phyloP scores from a whole-genome alignment of 2,888 invertebrate species.

The Ichneumoninae sp. region DNA sequence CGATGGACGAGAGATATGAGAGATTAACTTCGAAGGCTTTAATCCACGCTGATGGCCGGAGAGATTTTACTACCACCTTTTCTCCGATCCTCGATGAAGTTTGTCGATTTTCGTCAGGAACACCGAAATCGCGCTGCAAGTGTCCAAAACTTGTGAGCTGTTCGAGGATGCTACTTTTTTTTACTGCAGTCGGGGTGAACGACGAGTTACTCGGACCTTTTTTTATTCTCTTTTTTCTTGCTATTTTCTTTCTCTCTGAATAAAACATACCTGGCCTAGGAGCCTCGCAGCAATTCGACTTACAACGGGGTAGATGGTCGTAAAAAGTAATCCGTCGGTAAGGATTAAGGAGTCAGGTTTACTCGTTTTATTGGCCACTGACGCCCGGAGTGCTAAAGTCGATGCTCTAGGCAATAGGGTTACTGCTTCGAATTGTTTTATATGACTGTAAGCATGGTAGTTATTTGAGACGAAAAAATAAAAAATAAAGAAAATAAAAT shows the following conservation, averaged over 20 bases:
- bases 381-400: constrained; percentile 58
- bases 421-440: constrained; percentile 65
- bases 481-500: constrained; percentile 9
- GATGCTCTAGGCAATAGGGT: constrained; percentile 54
- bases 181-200: constrained; percentile 43
- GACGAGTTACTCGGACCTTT: constrained; percentile 59
- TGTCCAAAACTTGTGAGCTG: constrained; percentile 30
- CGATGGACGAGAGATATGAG: constrained; percentile 2
- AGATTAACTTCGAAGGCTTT: constrained; percentile 23
- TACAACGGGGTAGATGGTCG: constrained; percentile 54
- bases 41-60: constrained; percentile 33
- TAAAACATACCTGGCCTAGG: constrained; percentile 63
- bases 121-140: constrained; percentile 45
- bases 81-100: constrained; percentile 35
- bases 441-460: constrained; percentile 48
- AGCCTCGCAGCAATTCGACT: constrained; percentile 55
- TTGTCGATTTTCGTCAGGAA: constrained; percentile 50
- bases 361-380: constrained; percentile 66
- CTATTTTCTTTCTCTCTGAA: constrained; percentile 41
- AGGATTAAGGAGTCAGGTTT: constrained; percentile 68
- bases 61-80: neutral
- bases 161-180: constrained; percentile 35
- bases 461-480: constrained; percentile 4
- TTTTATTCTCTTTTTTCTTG: constrained; percentile 11
- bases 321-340: constrained; percentile 69